Base-by-base conservation (phyloP, 2,888 invertebrate genomes). In the Drosophila fungiperda region DNA sequence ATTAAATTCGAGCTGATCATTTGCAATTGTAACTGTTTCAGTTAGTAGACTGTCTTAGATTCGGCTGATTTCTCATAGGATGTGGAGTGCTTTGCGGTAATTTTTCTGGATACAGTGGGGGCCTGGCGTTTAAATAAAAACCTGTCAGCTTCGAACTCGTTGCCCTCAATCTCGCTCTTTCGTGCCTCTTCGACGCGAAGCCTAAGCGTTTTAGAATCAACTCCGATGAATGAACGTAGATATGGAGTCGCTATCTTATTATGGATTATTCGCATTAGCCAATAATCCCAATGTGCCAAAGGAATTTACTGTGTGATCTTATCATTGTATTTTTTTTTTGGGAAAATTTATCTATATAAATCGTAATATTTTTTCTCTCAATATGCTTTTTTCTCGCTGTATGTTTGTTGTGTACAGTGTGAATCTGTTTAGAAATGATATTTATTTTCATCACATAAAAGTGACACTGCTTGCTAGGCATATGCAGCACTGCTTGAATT, bases 201-300 rank as follows among this genome's bases (percentile, higher is more conserved):
- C 29, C 38, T 57, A 0, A 83, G 61, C 5, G 38, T 0, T 0
- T 32, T 0, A 1, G 67, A 6, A 55, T 87, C 82, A 3, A 83
- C 20, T 3, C 50, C 64, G 0, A n/a, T 8, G 1, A 55, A 50
- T 5, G 15, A 9, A 0, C 59, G 67, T 3, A 87, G 83, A 68
- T 52, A 87, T 8, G 83, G 83, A 9, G 83, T 89, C 7, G 65
- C 20, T 5, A 49, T 0, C 29, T 68, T 68, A 5, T 29, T 29
- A 1, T 12, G 26, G 5, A 26, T 29, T 8, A 74, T 29, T n/a
- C 42, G 50, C 42, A 87, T 62, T 17, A 84, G 38, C 0, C 84
- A 89, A 48, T 76, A 84, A 9, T 85, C 80, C 2, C 88, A 67
- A 17, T 29, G 4, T 0, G 55, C 57, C 3, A 70, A 17, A 0